phyloP scores from a whole-genome alignment of 1,140 invertebrate genomes.

The Radopholus similis region DNA sequence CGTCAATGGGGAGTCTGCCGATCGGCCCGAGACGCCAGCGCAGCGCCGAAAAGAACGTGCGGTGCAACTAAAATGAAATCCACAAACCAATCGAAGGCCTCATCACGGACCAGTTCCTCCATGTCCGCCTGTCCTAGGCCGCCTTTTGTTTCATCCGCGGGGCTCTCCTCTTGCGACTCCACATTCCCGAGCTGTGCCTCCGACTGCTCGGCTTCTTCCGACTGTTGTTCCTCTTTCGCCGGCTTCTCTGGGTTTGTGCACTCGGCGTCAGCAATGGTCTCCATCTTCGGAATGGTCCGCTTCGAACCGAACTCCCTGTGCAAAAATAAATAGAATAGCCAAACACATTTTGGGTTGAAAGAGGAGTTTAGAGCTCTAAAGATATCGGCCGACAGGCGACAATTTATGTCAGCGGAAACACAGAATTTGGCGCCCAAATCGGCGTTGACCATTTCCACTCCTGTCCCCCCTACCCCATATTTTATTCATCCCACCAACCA shows the following conservation, averaged over 20 bases:
- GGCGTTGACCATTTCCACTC: too few relatives aligned
- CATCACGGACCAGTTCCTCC: constrained; percentile 14
- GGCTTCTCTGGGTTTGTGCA: background rate
- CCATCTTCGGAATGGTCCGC: constrained; percentile 6
- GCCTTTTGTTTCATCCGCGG: background rate
- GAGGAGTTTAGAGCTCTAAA: background rate
- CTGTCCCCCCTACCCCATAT: too few relatives aligned
- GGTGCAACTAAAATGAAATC: constrained; percentile 23
- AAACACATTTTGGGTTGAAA: background rate
- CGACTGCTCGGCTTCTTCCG: background rate
- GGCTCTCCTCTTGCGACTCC: background rate
- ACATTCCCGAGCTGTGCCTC: background rate
- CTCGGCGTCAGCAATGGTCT: background rate
- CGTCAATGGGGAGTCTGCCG: constrained; percentile 39
- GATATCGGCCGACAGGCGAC: background rate
- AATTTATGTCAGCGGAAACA: too few relatives aligned
- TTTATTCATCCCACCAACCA: too few relatives aligned
- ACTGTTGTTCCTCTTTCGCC: background rate
- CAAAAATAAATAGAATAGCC: background rate
- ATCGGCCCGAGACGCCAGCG: constrained; percentile 1
- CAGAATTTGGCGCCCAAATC: too few relatives aligned
- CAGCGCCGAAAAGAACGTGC: constrained; percentile 31
- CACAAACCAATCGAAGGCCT: background rate
- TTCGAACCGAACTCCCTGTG: constrained; percentile 13
- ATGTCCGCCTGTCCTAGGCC: background rate